phyloP scores from a whole-genome alignment of 2,888 invertebrate genomes.

The Cheilosia vernalis region DNA sequence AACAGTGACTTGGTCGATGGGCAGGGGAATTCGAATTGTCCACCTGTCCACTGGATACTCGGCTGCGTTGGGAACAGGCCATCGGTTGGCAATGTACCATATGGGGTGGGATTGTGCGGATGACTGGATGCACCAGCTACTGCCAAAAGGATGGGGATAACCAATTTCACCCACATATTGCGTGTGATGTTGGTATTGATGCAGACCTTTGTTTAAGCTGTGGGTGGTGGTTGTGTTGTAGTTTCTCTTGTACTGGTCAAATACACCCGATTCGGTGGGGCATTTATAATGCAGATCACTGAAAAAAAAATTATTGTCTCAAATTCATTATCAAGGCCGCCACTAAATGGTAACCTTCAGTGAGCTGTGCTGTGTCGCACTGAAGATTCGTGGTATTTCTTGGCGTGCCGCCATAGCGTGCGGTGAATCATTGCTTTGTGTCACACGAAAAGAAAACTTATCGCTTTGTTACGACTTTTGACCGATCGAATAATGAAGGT shows the following conservation, averaged over 20 bases:
- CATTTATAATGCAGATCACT: conserved; percentile 55
- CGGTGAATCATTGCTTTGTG: conserved; percentile 35
- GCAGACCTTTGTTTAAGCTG: conserved; percentile 2
- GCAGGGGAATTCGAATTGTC: conserved; percentile 84
- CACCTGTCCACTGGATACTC: conserved; percentile 84
- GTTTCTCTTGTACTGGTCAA: conserved; percentile 55
- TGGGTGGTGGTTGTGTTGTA: conserved; percentile 8
- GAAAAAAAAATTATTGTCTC: background rate
- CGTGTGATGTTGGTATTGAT: conserved; percentile 26
- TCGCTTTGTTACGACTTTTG: conserved; percentile 47
- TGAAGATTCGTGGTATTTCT: conserved; percentile 34
- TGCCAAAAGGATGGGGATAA: conserved; percentile 55
- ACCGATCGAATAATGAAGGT: conserved; percentile 41
- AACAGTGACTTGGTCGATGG: conserved; percentile 85
- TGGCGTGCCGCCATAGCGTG: background rate
- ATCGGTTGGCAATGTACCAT: conserved; percentile 80
- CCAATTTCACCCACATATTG: conserved; percentile 67
- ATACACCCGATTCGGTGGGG: background rate
- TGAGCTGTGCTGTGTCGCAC: conserved; percentile 22
- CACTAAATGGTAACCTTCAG: conserved; percentile 11
- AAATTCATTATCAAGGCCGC: conserved; percentile 51
- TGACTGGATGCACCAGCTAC: conserved; percentile 19
- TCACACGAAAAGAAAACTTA: background rate
- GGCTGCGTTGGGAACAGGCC: conserved; percentile 74
- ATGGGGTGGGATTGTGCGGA: conserved; percentile 69